Conservation (phyloP, 2,888 invertebrate species). For the Nymphalis polychloros region DNA sequence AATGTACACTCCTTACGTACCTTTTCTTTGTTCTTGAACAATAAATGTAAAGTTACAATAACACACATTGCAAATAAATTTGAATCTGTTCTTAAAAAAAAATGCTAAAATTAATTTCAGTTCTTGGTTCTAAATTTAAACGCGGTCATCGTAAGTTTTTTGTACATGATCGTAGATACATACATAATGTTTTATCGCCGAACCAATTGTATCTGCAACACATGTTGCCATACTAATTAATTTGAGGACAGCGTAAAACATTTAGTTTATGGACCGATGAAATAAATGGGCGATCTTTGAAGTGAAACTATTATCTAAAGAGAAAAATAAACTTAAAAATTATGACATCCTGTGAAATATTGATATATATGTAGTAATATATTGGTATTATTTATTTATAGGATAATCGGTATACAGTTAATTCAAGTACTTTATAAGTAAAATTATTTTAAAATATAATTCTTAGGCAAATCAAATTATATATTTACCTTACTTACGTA, state of each 20-base stretch:
- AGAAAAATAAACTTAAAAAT: neutral
- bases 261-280: constrained; percentile 25
- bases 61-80: too few species aligned
- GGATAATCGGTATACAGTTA: too few species aligned
- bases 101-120: neutral
- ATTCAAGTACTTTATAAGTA: too few species aligned
- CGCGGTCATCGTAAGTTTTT: constrained; percentile 33
- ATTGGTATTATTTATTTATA: too few species aligned
- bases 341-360: neutral
- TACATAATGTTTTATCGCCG: constrained; percentile 67
- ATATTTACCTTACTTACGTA: too few species aligned
- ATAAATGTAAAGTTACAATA: too few species aligned
- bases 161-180: constrained; percentile 43
- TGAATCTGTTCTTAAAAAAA: neutral
- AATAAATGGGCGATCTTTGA: constrained; percentile 17
- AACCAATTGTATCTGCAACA: constrained; percentile 69
- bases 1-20: too few species aligned
- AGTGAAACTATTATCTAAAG: neutral
- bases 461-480: too few species aligned
- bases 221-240: constrained; percentile 73
- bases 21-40: too few species aligned
- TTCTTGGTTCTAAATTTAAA: constrained; percentile 14
- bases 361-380: too few species aligned
- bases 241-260: constrained; percentile 57
- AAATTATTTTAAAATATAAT: too few species aligned